These are phyloP conservation scores for Actinia equina DNA, from an alignment of 64 coral and sea anemone species.

Conservation along the genomic window DNA sequence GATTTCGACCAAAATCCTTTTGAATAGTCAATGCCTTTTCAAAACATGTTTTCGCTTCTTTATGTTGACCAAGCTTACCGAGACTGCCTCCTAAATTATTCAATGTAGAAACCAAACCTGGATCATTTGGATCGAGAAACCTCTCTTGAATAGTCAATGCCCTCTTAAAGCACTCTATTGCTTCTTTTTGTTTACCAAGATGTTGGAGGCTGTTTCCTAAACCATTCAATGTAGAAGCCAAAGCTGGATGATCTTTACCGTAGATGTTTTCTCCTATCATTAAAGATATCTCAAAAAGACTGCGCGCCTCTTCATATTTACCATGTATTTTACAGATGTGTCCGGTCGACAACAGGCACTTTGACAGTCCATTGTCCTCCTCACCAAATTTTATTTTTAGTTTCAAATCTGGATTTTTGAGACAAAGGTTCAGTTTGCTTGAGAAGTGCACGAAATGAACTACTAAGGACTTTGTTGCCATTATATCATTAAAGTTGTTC, in stretches of 20 bases:
- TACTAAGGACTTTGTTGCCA: background rate
- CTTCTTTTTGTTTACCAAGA: conserved; percentile 5
- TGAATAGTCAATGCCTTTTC: conserved; percentile 12
- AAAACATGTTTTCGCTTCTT: background rate
- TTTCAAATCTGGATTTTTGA: background rate
- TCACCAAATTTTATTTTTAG: too few species aligned
- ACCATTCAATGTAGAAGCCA: background rate
- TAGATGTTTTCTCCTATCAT: background rate
- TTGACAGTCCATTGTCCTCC: background rate
- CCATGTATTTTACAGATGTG: background rate
- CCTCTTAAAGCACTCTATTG: background rate
- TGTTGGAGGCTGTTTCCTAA: background rate
- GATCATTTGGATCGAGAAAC: background rate
- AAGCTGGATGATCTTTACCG: background rate
- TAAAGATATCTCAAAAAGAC: background rate
- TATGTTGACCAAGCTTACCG: background rate
- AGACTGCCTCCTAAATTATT: background rate
- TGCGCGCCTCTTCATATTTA: background rate
- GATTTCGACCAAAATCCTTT: background rate
- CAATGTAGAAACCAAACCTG: background rate
- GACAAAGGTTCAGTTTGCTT: background rate
- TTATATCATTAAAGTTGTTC: background rate
- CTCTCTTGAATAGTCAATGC: conserved; percentile 2
- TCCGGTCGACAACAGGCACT: background rate
- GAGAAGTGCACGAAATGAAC: conserved; percentile 4